phyloP scores from a whole-genome alignment of 2,113 vertebrate species.

The Acinonyx jubatus region DNA sequence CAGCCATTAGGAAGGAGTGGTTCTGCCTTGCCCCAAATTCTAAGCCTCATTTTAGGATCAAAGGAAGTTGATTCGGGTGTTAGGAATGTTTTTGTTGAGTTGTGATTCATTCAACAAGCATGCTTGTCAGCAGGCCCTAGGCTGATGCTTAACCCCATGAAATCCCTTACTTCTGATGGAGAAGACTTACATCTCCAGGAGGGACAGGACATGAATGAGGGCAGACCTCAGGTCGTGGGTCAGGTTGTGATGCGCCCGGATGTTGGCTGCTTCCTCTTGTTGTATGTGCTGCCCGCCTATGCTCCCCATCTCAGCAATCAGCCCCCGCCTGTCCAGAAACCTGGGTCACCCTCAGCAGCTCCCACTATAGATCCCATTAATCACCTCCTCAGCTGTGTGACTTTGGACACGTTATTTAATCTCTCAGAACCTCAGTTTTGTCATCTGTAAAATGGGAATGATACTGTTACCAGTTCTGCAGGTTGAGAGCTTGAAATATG shows the following conservation, averaged over 20 bases:
- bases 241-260: neutral
- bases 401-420: neutral
- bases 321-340: accelerated
- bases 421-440: neutral
- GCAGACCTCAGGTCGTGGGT: neutral
- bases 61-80: neutral
- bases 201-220: neutral
- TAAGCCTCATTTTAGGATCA: neutral
- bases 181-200: neutral
- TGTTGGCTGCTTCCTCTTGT: neutral
- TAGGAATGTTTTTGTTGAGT: neutral
- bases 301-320: neutral
- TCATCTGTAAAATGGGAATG: neutral
- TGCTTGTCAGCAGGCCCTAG: neutral
- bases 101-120: neutral
- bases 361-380: neutral
- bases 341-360: neutral
- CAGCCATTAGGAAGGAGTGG: neutral
- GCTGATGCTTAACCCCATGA: neutral
- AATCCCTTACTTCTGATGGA: neutral
- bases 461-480: neutral
- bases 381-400: neutral
- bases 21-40: neutral
- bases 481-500: neutral
- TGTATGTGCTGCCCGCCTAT: neutral